phyloP scores from a whole-genome alignment of 2,797 vertebrate genomes.

The Crocodylus rhombifer region DNA sequence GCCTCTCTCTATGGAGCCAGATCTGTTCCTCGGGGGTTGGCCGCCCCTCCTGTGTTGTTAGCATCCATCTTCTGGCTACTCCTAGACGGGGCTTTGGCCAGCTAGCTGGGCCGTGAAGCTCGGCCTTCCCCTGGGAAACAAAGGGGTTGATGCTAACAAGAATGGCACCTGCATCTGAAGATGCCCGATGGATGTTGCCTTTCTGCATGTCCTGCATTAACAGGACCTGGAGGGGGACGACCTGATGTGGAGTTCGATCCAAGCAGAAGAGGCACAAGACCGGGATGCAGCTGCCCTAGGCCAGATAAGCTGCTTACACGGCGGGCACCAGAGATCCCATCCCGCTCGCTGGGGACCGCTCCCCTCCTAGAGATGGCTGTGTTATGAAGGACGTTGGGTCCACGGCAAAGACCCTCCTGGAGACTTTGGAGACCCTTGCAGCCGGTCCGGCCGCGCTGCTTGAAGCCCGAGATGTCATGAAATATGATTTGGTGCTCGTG shows the following conservation, averaged over 20 bases:
- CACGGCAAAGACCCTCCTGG: neutral
- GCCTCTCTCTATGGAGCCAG: constrained; percentile 23
- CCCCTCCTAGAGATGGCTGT: neutral
- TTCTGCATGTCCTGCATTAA: fast-evolving
- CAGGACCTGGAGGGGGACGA: too few species aligned
- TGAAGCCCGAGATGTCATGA: neutral
- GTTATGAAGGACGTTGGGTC: neutral
- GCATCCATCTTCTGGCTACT: neutral
- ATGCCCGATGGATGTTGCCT: too few species aligned
- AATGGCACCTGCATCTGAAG: fast-evolving
- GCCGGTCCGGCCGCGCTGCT: neutral
- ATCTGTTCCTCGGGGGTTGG: neutral
- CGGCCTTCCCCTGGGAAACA: neutral
- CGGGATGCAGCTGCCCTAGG: too few species aligned
- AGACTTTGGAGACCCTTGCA: neutral
- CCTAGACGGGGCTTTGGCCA: too few species aligned
- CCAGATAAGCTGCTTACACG: too few species aligned
- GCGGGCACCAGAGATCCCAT: neutral
- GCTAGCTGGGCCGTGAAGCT: neutral
- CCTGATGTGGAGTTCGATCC: too few species aligned
- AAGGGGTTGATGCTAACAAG: neutral
- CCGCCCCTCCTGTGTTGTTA: constrained; percentile 10
- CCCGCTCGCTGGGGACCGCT: neutral
- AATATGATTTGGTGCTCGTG: neutral
- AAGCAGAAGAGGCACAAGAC: fast-evolving